These are phyloP conservation scores for Drosophila athabasca DNA, from an alignment of 1,140 invertebrate species.

Conservation along the genomic window DNA sequence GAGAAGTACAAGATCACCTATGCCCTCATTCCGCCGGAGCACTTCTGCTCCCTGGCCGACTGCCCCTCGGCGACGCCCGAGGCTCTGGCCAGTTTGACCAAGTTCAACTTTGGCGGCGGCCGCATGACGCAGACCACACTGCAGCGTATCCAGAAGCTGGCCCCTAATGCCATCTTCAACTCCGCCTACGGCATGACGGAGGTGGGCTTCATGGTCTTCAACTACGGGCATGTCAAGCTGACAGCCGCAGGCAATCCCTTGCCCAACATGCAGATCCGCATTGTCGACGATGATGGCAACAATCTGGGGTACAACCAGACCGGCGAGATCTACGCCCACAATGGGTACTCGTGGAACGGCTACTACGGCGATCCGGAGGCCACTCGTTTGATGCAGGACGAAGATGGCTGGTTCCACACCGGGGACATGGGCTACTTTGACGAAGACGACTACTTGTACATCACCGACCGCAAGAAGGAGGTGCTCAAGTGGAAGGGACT, in stretches of 20 bases:
- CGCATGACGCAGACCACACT: slow-evolving; percentile 31
- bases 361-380: slow-evolving; percentile 85
- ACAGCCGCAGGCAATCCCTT: slow-evolving; percentile 44
- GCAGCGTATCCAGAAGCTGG: slow-evolving; percentile 29
- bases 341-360: slow-evolving; percentile 63
- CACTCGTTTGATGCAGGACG: slow-evolving; percentile 85
- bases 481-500: slow-evolving; percentile 88
- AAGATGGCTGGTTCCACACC: slow-evolving; percentile 89
- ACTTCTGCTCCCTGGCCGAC: slow-evolving; percentile 42
- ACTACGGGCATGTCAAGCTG: slow-evolving; percentile 33
- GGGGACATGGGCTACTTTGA: slow-evolving; percentile 90
- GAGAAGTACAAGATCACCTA: slow-evolving; percentile 57
- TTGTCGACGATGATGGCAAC: slow-evolving; percentile 63
- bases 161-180: slow-evolving; percentile 26
- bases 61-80: slow-evolving; percentile 41
- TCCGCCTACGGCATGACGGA: slow-evolving; percentile 55
- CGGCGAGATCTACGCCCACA: slow-evolving; percentile 82
- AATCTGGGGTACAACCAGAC: slow-evolving; percentile 62
- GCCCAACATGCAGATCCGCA: slow-evolving; percentile 61
- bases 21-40: slow-evolving; percentile 40
- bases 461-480: slow-evolving; percentile 90
- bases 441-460: slow-evolving; percentile 87
- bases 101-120: slow-evolving; percentile 38
- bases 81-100: slow-evolving; percentile 21
- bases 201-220: slow-evolving; percentile 32